A percentile compares a stretch with the other conserved stretches of the same genome.
These are phyloP conservation scores for Protobothrops flavoviridis DNA, from an alignment of 2,113 vertebrate genomes.

Conservation along the genomic window DNA sequence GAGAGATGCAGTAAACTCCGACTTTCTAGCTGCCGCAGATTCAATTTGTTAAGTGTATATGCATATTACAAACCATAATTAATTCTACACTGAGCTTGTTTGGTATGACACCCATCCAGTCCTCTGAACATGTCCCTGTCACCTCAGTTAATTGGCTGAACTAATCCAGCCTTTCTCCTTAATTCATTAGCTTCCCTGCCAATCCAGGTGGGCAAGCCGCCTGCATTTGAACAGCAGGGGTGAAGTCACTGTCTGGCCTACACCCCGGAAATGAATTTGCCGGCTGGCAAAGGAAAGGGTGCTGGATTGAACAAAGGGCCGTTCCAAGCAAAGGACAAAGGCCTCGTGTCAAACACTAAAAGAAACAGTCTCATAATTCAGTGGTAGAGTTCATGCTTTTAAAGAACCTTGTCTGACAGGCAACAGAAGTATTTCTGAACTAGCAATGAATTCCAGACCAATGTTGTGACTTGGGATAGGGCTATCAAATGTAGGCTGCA, in stretches of 20 bases:
- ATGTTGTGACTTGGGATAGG: neutral
- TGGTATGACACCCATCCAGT: neutral
- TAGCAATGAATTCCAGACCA: neutral
- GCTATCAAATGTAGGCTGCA: neutral
- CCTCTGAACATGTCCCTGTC: neutral
- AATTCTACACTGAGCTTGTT: neutral
- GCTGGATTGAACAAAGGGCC: neutral
- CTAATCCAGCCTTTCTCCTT: conserved; percentile 6
- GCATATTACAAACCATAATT: neutral
- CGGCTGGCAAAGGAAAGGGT: neutral
- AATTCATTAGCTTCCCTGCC: conserved; percentile 14
- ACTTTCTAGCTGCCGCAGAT: neutral
- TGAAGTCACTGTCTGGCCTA: conserved; percentile 7
- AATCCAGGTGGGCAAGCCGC: conserved; percentile 17
- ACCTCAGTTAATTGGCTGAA: neutral
- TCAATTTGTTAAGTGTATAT: neutral
- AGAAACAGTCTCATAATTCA: neutral
- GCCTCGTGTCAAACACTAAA: neutral
- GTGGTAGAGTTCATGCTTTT: neutral
- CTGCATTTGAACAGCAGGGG: neutral
- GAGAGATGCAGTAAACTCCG: neutral
- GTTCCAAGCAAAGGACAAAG: neutral
- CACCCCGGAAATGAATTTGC: neutral
- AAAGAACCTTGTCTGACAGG: neutral
- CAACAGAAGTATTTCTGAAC: neutral